A percentile compares a stretch with the other conserved stretches of the same genome.
phyloP scores from a whole-genome alignment of 1,140 invertebrate species.

The Teleopsis dalmanni region DNA sequence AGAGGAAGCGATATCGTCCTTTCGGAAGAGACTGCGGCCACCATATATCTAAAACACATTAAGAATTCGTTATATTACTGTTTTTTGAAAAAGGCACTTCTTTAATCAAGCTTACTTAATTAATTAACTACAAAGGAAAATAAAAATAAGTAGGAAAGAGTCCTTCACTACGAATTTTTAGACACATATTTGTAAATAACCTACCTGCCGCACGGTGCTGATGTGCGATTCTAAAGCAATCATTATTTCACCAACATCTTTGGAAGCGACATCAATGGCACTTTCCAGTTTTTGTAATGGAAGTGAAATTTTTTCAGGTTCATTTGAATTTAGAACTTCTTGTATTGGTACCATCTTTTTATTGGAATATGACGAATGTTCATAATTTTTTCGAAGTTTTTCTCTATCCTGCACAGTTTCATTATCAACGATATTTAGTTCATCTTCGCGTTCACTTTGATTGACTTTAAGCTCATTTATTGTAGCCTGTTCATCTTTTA shows the following conservation, averaged over 20 bases:
- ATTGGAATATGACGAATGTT: constrained; percentile 4
- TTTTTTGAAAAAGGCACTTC: too few species aligned
- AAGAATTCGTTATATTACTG: neutral
- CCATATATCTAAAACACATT: constrained; percentile 19
- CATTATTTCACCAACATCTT: constrained; percentile 52
- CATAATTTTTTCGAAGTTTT: constrained; percentile 25
- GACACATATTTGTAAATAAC: constrained; percentile 2
- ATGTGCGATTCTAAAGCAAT: constrained; percentile 53
- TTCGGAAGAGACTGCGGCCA: constrained; percentile 30
- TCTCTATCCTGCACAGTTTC: constrained; percentile 43
- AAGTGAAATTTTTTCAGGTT: constrained; percentile 43
- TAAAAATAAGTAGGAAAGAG: too few species aligned
- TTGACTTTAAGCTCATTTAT: too few species aligned
- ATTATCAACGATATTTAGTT: constrained; percentile 37
- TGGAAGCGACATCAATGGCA: constrained; percentile 45
- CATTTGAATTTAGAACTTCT: constrained; percentile 18
- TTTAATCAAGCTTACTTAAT: too few species aligned
- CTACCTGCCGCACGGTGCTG: constrained; percentile 26
- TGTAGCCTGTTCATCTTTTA: constrained; percentile 9
- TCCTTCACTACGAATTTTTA: neutral
- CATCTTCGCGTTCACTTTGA: constrained; percentile 18
- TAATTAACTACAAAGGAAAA: too few species aligned
- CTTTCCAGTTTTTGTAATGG: constrained; percentile 47
- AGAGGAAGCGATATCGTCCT: constrained; percentile 38
- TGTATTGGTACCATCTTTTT: constrained; percentile 4